phyloP scores from a whole-genome alignment of 1,140 invertebrate genomes.

The Neotoxoptera formosana region DNA sequence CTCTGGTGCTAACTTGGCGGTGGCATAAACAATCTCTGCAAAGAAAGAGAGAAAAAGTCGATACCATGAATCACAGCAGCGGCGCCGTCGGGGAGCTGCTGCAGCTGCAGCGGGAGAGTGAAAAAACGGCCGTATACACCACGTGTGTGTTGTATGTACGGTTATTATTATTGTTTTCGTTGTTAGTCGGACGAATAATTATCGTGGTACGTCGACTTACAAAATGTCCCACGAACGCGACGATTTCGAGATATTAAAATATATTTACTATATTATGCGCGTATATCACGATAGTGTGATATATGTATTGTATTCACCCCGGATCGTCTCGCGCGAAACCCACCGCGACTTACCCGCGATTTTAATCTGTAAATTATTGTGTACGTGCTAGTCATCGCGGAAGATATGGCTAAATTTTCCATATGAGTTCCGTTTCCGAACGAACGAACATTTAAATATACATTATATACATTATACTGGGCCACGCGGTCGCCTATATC shows the following conservation, averaged over 20 bases:
- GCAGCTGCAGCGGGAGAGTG: background rate
- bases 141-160: conserved; percentile 24
- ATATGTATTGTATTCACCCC: background rate
- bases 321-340: background rate
- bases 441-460: conserved; percentile 57
- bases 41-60: background rate
- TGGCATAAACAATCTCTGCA: background rate
- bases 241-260: conserved; percentile 7
- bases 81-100: background rate
- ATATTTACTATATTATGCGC: conserved; percentile 5
- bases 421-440: conserved; percentile 57
- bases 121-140: background rate
- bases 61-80: background rate
- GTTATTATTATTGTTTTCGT: conserved; percentile 6
- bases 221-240: background rate
- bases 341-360: conserved; percentile 15
- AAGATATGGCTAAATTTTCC: conserved; percentile 56
- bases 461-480: conserved; percentile 41
- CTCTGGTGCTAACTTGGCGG: background rate
- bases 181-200: background rate
- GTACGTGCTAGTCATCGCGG: conserved; percentile 54
- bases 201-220: background rate
- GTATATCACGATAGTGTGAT: background rate
- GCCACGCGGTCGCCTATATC: background rate
- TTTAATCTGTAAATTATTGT: conserved; percentile 57